A percentile compares a stretch with the other conserved stretches of the same genome.
phyloP scores from a whole-genome alignment of 2,888 invertebrate species.

The Eristalis intricaria region DNA sequence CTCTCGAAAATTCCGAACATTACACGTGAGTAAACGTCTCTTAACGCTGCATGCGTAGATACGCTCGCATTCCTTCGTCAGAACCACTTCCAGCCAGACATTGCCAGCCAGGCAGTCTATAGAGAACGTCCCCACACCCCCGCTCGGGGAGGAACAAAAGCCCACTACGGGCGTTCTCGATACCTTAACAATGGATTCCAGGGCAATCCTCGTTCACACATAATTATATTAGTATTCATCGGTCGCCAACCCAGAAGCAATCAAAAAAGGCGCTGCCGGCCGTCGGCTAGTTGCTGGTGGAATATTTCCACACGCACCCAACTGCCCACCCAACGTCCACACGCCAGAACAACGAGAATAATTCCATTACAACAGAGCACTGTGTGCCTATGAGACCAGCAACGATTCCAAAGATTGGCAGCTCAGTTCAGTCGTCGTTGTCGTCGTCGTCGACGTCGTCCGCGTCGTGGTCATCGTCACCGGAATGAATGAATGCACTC shows the following conservation, averaged over 20 bases:
- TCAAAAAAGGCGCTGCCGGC: slow-evolving; percentile 44
- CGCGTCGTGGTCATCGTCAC: slow-evolving; percentile 3
- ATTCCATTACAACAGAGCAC: slow-evolving; percentile 53
- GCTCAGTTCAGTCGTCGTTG: slow-evolving; percentile 11
- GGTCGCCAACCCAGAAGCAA: slow-evolving; percentile 70
- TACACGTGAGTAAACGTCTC: not conserved
- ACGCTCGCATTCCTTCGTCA: not conserved
- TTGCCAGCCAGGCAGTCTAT: not conserved
- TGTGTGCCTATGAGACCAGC: not conserved
- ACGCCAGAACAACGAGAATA: slow-evolving; percentile 41
- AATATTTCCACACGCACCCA: slow-evolving; percentile 53
- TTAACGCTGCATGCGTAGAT: not conserved
- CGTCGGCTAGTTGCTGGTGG: slow-evolving; percentile 19
- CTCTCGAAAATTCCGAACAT: not conserved
- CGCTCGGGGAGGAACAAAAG: not conserved
- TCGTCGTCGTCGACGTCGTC: slow-evolving; percentile 7
- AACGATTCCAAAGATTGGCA: not conserved
- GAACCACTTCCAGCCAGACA: too few species aligned
- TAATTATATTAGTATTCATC: slow-evolving; percentile 58
- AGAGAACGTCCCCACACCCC: not conserved
- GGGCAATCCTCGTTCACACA: slow-evolving; percentile 53
- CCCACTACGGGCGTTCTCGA: not conserved
- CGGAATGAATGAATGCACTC: slow-evolving; percentile 48
- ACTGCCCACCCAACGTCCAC: slow-evolving; percentile 14
- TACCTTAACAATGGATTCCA: slow-evolving; percentile 15